phyloP scores from a whole-genome alignment of 2,797 vertebrate species.

The Hemitrygon akajei region DNA sequence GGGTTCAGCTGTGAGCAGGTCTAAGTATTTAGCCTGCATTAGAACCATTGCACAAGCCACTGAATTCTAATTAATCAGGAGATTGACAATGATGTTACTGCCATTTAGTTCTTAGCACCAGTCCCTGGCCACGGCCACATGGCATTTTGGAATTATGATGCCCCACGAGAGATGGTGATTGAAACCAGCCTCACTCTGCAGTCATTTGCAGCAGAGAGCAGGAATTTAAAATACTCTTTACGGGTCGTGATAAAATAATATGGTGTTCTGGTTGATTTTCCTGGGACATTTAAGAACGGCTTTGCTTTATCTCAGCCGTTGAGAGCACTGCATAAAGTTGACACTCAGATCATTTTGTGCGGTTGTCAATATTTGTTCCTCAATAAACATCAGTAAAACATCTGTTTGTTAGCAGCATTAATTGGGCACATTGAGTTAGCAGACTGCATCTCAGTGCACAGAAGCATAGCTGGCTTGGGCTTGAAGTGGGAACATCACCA shows the following conservation, averaged over 20 bases:
- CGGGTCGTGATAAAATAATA: neutral
- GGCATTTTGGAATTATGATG: too few relatives aligned
- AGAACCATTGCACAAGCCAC: neutral
- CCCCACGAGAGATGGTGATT: neutral
- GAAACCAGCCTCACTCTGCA: neutral
- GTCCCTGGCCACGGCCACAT: neutral
- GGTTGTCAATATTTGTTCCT: too few relatives aligned
- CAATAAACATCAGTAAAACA: too few relatives aligned
- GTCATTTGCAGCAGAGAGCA: neutral
- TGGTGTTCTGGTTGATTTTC: neutral
- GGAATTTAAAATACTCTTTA: neutral
- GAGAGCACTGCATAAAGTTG: neutral
- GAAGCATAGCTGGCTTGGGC: too few relatives aligned
- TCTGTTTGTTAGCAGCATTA: too few relatives aligned
- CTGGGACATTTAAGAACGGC: neutral
- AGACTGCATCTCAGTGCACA: too few relatives aligned
- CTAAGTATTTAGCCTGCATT: neutral
- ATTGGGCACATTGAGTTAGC: too few relatives aligned
- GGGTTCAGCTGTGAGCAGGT: neutral
- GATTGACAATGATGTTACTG: neutral
- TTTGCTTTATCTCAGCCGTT: neutral
- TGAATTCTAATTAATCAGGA: neutral
- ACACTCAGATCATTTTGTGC: too few relatives aligned
- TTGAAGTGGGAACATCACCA: too few relatives aligned
- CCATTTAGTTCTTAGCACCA: neutral